These are phyloP conservation scores for Halyomorpha halys DNA, from an alignment of 1,140 invertebrate species.

Conservation along the genomic window DNA sequence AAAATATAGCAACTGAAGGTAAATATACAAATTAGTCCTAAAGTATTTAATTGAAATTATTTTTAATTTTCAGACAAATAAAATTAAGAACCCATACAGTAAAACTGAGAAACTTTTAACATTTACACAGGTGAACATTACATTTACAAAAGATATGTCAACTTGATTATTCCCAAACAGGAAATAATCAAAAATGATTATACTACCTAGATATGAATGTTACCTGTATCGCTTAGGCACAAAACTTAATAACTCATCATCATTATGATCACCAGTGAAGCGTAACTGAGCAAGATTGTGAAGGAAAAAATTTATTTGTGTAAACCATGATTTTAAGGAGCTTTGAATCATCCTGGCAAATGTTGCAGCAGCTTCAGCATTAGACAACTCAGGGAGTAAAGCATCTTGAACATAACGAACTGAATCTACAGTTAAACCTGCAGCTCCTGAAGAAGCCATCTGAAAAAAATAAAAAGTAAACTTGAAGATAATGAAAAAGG, in stretches of 20 bases:
- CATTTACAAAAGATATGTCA: too few species aligned
- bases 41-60: too few species aligned
- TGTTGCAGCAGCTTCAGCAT: slow-evolving; percentile 85
- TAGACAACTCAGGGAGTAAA: slow-evolving; percentile 76
- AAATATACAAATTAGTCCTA: too few species aligned
- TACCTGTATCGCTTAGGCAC: slow-evolving; percentile 84
- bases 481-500: too few species aligned
- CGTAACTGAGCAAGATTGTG: slow-evolving; percentile 92
- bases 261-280: slow-evolving; percentile 74
- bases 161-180: neutral
- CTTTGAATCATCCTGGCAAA: slow-evolving; percentile 88
- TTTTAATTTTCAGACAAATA: too few species aligned
- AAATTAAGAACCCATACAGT: too few species aligned
- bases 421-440: slow-evolving; percentile 83
- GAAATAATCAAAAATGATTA: neutral
- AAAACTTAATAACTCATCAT: slow-evolving; percentile 79
- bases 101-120: too few species aligned
- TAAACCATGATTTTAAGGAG: slow-evolving; percentile 76
- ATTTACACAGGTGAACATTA: too few species aligned
- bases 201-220: slow-evolving; percentile 41
- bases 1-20: too few species aligned
- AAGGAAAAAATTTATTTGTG: slow-evolving; percentile 94
- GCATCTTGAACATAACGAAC: slow-evolving; percentile 86
- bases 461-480: slow-evolving; percentile 35
- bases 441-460: slow-evolving; percentile 92